Evolutionary conservation across 2,113 vertebrate genomes (phyloP).

Genomic region (Grammomys dolichurus): DNA sequence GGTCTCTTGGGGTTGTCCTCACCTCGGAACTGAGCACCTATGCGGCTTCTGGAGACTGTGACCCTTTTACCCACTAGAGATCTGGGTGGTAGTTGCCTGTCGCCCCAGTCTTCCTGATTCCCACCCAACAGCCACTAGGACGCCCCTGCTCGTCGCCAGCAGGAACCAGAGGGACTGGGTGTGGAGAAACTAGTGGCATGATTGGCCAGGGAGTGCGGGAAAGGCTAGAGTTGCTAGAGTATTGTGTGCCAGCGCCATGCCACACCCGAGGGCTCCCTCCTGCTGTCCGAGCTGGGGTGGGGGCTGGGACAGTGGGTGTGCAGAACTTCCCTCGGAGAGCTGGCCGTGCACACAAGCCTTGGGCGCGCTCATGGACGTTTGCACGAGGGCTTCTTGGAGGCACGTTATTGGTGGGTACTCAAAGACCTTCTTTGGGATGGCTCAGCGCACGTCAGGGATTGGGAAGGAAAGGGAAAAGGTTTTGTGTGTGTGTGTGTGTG

Average conservation of each 20-base stretch:
- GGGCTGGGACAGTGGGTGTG: background rate
- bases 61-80: background rate
- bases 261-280: background rate
- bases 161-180: background rate
- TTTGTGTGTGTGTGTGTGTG: background rate
- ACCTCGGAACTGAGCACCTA: background rate
- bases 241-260: constrained; percentile 56
- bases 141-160: background rate
- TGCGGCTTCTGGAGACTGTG: background rate
- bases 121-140: background rate
- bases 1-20: background rate
- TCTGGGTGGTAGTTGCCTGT: constrained; percentile 4
- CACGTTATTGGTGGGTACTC: constrained; percentile 52
- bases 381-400: constrained; percentile 32
- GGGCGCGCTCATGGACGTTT: constrained; percentile 9
- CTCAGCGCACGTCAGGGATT: background rate
- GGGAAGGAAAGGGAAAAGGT: background rate
- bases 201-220: background rate
- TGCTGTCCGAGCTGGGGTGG: background rate
- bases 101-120: background rate
- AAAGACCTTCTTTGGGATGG: constrained; percentile 18
- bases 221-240: constrained; percentile 58
- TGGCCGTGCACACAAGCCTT: constrained; percentile 23
- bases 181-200: background rate
- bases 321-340: constrained; percentile 31